Evolutionary conservation across 2,797 vertebrate species (phyloP).

Genomic region (Rhinichthys osculus): DNA sequence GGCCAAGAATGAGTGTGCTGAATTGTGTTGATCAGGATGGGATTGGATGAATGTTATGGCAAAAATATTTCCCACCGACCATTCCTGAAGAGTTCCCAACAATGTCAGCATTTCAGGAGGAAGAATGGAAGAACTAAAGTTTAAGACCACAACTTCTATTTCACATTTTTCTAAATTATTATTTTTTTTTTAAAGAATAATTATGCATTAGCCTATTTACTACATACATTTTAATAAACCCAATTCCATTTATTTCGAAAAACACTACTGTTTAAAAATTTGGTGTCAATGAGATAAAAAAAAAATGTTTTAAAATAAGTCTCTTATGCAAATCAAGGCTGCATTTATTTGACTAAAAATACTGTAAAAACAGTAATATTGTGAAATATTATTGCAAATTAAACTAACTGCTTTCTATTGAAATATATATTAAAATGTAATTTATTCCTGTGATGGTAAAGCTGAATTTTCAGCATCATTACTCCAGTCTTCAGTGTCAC

Average conservation of each 20-base stretch:
- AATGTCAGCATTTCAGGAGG: slow-evolving; percentile 13
- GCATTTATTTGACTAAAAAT: neutral
- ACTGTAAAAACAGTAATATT: neutral
- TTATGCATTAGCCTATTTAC: no score
- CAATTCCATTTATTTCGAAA: neutral
- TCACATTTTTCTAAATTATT: neutral
- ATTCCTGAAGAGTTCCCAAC: neutral
- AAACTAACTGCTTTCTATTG: neutral
- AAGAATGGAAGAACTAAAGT: neutral
- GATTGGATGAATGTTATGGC: neutral
- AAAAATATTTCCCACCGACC: slow-evolving; percentile 1
- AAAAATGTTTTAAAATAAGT: neutral
- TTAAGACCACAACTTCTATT: neutral
- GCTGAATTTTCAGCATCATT: neutral
- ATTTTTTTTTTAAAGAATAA: no score
- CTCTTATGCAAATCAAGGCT: neutral
- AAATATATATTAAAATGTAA: neutral
- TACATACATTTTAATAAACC: no score
- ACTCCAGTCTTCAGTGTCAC: neutral
- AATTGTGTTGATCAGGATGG: slow-evolving; percentile 12
- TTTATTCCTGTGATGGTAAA: neutral
- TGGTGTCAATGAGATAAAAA: no score
- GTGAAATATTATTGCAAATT: neutral
- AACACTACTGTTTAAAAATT: neutral
- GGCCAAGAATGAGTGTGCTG: neutral